phyloP scores from a whole-genome alignment of 2,888 invertebrate genomes.

The Hypselothyrea guttata region DNA sequence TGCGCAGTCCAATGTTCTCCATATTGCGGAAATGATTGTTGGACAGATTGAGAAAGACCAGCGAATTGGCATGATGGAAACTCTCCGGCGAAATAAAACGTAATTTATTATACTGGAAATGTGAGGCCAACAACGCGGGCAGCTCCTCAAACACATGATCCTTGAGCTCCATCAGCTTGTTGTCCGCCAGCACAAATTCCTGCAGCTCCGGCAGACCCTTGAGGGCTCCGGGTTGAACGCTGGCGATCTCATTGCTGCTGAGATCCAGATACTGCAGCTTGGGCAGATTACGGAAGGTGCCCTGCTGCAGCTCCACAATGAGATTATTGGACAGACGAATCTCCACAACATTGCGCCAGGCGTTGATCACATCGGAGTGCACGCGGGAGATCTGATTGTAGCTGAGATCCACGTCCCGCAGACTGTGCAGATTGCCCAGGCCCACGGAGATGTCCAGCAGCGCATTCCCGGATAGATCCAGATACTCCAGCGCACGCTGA shows the following conservation, averaged over 20 bases:
- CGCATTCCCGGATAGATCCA: slow-evolving; percentile 91
- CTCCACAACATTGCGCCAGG: slow-evolving; percentile 87
- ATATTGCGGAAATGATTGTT: slow-evolving; percentile 89
- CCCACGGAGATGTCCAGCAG: slow-evolving; percentile 88
- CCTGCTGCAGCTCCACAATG: slow-evolving; percentile 87
- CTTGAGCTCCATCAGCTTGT: slow-evolving; percentile 89
- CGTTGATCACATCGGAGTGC: slow-evolving; percentile 87
- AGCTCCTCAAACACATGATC: slow-evolving; percentile 90
- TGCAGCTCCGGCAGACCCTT: slow-evolving; percentile 87
- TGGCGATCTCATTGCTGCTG: slow-evolving; percentile 90
- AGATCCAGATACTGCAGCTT: slow-evolving; percentile 89
- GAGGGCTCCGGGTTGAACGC: slow-evolving; percentile 89
- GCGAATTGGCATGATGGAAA: slow-evolving; percentile 89
- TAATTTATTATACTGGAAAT: slow-evolving; percentile 91
- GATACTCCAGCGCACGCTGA: slow-evolving; percentile 86
- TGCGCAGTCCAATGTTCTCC: slow-evolving; percentile 89
- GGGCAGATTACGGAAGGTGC: slow-evolving; percentile 88
- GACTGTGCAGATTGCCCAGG: slow-evolving; percentile 86
- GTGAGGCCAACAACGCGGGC: slow-evolving; percentile 85
- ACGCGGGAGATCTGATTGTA: slow-evolving; percentile 89
- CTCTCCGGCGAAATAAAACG: slow-evolving; percentile 88
- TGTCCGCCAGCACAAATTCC: slow-evolving; percentile 87
- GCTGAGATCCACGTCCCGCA: slow-evolving; percentile 90
- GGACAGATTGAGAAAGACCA: slow-evolving; percentile 92
- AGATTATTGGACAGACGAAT: slow-evolving; percentile 90